Percentiles rank a stretch among this genome's conserved stretches.
These are phyloP conservation scores for Plebejus melissa DNA, from an alignment of 2,888 invertebrate genomes.

Conservation along the genomic window DNA sequence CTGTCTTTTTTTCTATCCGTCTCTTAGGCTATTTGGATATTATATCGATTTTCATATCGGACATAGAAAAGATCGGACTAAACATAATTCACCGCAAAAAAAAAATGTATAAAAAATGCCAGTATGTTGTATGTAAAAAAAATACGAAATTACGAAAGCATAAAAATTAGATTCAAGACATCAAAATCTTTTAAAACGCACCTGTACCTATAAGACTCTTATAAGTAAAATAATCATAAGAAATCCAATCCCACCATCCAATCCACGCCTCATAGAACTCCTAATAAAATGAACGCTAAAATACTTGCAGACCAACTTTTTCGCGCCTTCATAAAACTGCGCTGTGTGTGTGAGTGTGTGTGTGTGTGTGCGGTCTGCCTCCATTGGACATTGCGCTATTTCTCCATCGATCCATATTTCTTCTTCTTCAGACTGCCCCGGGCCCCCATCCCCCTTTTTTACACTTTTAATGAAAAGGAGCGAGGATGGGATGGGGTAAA, in stretches of 20 bases:
- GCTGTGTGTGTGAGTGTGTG: conserved; percentile 47
- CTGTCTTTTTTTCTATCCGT: too few species aligned
- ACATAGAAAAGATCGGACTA: too few species aligned
- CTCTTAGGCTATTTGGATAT: too few species aligned
- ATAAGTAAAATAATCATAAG: too few species aligned
- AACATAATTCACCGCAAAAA: too few species aligned
- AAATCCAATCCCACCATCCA: not conserved
- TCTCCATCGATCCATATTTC: conserved; percentile 81
- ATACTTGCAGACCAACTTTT: conserved; percentile 7
- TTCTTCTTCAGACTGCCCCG: conserved; percentile 75
- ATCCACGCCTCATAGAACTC: not conserved
- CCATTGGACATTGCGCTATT: conserved; percentile 77
- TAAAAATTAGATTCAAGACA: too few species aligned
- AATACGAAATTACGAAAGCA: too few species aligned
- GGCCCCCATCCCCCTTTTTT: conserved; percentile 58
- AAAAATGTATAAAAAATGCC: too few species aligned
- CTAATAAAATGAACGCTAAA: conserved; percentile 1
- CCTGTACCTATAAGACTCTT: too few species aligned
- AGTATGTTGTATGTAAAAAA: too few species aligned
- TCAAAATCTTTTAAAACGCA: too few species aligned
- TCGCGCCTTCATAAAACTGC: conserved; percentile 22
- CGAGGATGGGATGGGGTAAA: conserved; percentile 52
- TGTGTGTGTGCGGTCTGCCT: conserved; percentile 63
- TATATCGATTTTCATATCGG: too few species aligned
- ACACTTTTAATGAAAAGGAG: conserved; percentile 77